These are phyloP conservation scores for Melolontha melolontha DNA, from an alignment of 2,888 invertebrate genomes.

Conservation along the genomic window DNA sequence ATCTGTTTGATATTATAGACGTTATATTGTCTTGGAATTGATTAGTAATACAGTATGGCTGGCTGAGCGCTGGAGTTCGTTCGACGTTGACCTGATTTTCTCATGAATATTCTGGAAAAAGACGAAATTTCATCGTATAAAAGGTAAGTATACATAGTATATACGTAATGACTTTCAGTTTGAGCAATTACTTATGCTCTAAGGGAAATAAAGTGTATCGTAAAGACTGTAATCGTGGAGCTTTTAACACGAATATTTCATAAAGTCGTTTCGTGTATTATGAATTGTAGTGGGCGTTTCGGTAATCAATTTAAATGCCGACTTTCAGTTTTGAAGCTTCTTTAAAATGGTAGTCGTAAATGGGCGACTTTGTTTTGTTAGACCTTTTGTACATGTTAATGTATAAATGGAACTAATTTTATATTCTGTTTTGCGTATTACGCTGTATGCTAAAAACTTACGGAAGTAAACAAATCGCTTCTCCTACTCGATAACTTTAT, in stretches of 20 bases:
- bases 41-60: constrained; percentile 37
- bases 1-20: constrained; percentile 38
- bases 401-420: too few relatives aligned
- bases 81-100: constrained; percentile 1
- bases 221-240: background rate
- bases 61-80: background rate
- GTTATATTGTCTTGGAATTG: constrained; percentile 39
- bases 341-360: background rate
- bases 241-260: constrained; percentile 12
- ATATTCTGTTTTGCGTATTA: too few relatives aligned
- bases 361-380: too few relatives aligned
- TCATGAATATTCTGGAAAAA: constrained; percentile 8
- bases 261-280: background rate
- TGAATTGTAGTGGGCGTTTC: constrained; percentile 4
- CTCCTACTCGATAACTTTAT: too few relatives aligned
- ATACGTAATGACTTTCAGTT: constrained; percentile 11
- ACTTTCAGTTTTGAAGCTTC: background rate
- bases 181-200: constrained; percentile 10
- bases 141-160: background rate
- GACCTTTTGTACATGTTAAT: too few relatives aligned
- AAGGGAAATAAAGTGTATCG: background rate
- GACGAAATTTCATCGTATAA: constrained; percentile 1
- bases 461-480: too few relatives aligned
- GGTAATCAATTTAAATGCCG: constrained; percentile 9
- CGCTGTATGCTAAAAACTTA: too few relatives aligned